Conservation (phyloP, 2,113 vertebrate species). For the Malurus elegans region DNA sequence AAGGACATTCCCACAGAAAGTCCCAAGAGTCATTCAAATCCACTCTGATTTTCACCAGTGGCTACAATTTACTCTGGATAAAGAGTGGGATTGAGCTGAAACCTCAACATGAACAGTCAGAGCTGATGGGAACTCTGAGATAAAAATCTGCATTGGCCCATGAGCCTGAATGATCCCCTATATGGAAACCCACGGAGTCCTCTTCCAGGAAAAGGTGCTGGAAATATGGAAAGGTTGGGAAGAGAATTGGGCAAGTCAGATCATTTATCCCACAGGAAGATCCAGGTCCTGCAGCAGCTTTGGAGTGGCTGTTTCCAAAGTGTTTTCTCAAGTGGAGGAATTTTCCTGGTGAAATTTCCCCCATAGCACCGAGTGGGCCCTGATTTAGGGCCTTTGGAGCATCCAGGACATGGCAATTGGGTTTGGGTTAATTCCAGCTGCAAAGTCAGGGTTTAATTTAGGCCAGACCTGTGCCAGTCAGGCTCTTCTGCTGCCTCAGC, state of each 20-base stretch:
- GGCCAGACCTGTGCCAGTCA: neutral
- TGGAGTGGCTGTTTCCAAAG: neutral
- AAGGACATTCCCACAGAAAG: neutral
- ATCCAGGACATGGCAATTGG: neutral
- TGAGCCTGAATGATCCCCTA: neutral
- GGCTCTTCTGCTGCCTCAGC: neutral
- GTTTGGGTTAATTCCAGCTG: neutral
- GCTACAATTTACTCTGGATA: neutral
- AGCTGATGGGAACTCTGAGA: neutral
- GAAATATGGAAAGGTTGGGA: neutral
- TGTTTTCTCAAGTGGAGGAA: neutral
- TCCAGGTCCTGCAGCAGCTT: neutral
- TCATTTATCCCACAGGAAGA: neutral
- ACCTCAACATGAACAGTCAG: neutral
- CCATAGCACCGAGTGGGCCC: rapidly evolving
- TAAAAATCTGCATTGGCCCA: neutral
- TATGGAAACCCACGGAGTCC: neutral
- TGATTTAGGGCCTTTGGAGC: neutral
- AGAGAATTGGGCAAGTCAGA: neutral
- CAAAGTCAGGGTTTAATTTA: neutral
- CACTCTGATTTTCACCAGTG: neutral
- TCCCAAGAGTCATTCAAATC: neutral
- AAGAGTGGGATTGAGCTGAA: neutral
- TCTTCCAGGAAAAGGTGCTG: constrained; percentile 3
- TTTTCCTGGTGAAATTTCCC: neutral